A percentile compares a stretch with the other conserved stretches of the same genome.
Conservation (phyloP, 2,113 vertebrate genomes). For the Heliornis fulica region DNA sequence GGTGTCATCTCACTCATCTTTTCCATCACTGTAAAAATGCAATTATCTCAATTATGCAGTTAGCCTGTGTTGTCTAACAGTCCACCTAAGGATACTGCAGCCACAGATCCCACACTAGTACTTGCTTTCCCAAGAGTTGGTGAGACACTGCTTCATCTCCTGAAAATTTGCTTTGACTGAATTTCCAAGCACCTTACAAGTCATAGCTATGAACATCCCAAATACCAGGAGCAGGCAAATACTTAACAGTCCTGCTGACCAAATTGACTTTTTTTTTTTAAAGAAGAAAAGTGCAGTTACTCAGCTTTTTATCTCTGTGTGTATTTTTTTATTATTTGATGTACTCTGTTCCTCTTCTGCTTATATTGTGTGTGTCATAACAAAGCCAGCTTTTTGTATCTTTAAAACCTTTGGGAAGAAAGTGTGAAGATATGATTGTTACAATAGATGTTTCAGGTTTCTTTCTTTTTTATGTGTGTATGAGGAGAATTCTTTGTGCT, state of each 20-base stretch:
- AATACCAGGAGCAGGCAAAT: neutral
- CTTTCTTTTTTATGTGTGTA: neutral
- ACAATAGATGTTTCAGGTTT: neutral
- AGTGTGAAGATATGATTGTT: neutral
- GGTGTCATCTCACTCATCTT: neutral
- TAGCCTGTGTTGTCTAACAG: neutral
- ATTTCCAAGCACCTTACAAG: neutral
- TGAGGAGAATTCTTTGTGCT: conserved; percentile 1
- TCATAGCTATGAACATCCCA: neutral
- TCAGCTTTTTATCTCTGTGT: neutral
- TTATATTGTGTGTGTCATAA: neutral
- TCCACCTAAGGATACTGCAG: neutral
- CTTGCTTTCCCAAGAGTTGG: neutral
- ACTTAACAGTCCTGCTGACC: neutral
- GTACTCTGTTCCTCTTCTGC: neutral
- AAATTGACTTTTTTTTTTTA: neutral
- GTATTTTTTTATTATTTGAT: neutral
- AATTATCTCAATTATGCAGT: neutral
- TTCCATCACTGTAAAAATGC: neutral
- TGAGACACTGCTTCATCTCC: neutral
- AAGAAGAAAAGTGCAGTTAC: neutral
- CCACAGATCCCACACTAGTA: neutral
- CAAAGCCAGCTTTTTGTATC: neutral
- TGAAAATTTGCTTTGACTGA: neutral
- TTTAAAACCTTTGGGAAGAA: neutral